Percentiles rank a stretch among this genome's conserved stretches.
Evolutionary conservation across 2,797 vertebrate species (phyloP).

Genomic region (Gymnocypris eckloni): DNA sequence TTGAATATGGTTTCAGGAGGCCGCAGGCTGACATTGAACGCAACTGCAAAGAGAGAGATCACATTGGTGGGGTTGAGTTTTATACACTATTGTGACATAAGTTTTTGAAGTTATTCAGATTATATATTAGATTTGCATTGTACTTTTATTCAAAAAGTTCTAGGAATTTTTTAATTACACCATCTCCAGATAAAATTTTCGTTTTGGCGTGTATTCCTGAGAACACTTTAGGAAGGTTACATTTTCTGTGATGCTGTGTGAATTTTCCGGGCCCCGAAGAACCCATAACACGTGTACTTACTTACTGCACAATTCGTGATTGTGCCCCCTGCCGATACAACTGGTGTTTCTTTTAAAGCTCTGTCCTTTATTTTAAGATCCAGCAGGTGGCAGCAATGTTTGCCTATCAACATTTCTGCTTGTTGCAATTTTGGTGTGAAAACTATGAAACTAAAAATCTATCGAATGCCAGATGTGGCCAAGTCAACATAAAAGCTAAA

Average conservation of each 20-base stretch:
- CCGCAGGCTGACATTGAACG: constrained; percentile 84
- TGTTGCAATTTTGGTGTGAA: background rate
- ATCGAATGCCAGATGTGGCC: background rate
- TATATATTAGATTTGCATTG: background rate
- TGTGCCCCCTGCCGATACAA: background rate
- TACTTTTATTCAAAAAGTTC: background rate
- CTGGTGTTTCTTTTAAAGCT: background rate
- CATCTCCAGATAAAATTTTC: background rate
- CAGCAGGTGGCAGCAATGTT: constrained; percentile 36
- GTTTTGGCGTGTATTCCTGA: background rate
- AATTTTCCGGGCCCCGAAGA: background rate
- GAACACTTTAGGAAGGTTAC: background rate
- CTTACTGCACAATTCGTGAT: background rate
- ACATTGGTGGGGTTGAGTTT: background rate
- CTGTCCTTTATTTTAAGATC: background rate
- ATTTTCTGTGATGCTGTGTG: background rate
- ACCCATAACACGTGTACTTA: background rate
- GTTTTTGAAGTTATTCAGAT: background rate
- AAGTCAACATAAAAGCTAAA: background rate
- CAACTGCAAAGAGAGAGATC: constrained; percentile 72
- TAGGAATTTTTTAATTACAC: background rate
- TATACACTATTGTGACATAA: background rate
- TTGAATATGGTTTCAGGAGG: constrained; percentile 87
- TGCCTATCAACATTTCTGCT: background rate
- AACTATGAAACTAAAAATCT: background rate